Conservation (phyloP, 2,797 vertebrate species). For the Hafferia zeledoni region DNA sequence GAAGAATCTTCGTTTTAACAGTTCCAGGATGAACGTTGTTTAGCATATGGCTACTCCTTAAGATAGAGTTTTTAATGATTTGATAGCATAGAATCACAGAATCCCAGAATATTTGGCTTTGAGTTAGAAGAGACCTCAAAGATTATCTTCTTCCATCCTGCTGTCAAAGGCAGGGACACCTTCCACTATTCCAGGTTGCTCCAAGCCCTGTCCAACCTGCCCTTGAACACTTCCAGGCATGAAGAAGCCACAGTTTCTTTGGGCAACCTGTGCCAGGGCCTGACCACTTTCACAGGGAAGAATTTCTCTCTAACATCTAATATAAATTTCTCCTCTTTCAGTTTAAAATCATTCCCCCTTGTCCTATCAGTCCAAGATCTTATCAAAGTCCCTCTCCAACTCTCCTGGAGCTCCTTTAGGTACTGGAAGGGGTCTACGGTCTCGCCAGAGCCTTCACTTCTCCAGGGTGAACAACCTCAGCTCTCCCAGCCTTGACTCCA, state of each 20-base stretch:
- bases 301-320: background rate
- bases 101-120: background rate
- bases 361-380: background rate
- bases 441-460: background rate
- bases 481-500: background rate
- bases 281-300: accelerated
- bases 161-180: background rate
- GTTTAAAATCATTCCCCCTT: background rate
- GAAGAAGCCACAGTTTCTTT: background rate
- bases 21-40: background rate
- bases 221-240: background rate
- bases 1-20: background rate
- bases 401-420: background rate
- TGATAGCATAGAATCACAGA: background rate
- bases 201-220: accelerated
- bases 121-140: background rate
- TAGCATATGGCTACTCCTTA: background rate
- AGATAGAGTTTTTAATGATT: background rate
- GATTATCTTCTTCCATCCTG: background rate
- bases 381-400: background rate
- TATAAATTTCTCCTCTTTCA: accelerated
- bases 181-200: accelerated
- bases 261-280: accelerated
- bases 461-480: background rate
- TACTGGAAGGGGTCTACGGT: background rate